phyloP scores from a whole-genome alignment of 2,888 invertebrate genomes.

The Drymonia ruficornis region DNA sequence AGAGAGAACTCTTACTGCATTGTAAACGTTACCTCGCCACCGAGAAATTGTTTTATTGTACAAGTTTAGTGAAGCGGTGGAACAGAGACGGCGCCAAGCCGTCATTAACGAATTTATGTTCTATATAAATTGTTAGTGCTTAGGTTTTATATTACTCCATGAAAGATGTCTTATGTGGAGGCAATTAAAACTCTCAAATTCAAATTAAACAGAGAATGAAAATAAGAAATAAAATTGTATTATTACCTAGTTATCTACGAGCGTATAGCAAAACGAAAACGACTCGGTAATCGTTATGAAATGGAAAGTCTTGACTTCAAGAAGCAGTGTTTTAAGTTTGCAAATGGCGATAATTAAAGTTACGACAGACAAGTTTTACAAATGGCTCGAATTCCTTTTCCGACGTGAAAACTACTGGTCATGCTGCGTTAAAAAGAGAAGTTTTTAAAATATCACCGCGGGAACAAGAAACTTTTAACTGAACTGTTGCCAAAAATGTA shows the following conservation, averaged over 20 bases:
- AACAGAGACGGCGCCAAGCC: slow-evolving; percentile 19
- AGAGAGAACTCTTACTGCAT: slow-evolving; percentile 65
- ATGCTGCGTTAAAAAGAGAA: slow-evolving; percentile 45
- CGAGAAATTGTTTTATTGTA: slow-evolving; percentile 59
- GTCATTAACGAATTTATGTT: slow-evolving; percentile 30
- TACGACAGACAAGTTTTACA: slow-evolving; percentile 19
- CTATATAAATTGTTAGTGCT: slow-evolving; percentile 24
- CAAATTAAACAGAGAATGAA: background rate
- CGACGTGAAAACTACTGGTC: slow-evolving; percentile 41
- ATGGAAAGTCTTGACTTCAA: background rate
- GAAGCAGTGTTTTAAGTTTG: slow-evolving; percentile 12
- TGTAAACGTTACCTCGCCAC: slow-evolving; percentile 54
- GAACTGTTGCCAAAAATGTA: slow-evolving; percentile 59
- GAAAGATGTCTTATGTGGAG: slow-evolving; percentile 3
- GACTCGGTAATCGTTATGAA: background rate
- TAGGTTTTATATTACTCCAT: slow-evolving; percentile 13
- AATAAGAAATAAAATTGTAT: no score
- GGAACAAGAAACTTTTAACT: slow-evolving; percentile 60
- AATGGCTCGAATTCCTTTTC: slow-evolving; percentile 31
- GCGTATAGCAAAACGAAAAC: background rate
- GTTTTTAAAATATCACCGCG: slow-evolving; percentile 49
- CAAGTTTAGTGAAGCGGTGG: slow-evolving; percentile 41
- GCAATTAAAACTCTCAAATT: background rate
- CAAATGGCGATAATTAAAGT: slow-evolving; percentile 31
- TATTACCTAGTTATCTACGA: background rate